A percentile compares a stretch with the other conserved stretches of the same genome.
phyloP scores from a whole-genome alignment of 2,888 invertebrate species.

The Lycocerus yunnanus region DNA sequence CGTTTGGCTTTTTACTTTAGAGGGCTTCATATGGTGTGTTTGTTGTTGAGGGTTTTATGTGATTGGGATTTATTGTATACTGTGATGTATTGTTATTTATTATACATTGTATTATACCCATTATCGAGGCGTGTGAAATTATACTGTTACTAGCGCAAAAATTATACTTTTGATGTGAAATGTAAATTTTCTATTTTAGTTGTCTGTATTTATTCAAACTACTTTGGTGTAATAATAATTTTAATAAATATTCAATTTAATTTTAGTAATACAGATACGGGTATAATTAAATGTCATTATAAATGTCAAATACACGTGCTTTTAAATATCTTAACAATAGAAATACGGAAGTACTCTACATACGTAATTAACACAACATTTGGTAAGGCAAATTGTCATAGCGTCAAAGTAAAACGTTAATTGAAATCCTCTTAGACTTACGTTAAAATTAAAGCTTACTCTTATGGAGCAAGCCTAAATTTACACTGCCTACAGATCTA shows the following conservation, averaged over 20 bases:
- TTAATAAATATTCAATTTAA: background rate
- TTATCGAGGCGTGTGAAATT: too few species aligned
- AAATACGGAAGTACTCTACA: slow-evolving; percentile 24
- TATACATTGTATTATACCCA: too few species aligned
- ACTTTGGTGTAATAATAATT: background rate
- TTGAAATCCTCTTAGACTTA: slow-evolving; percentile 22
- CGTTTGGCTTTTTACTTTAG: too few species aligned
- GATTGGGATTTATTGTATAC: too few species aligned
- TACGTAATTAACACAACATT: slow-evolving; percentile 27
- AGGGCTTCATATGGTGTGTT: too few species aligned
- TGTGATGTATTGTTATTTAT: too few species aligned
- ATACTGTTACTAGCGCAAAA: too few species aligned
- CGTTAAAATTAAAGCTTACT: slow-evolving; percentile 15
- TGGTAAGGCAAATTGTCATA: slow-evolving; percentile 23
- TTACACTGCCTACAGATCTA: background rate
- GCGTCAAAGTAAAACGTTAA: slow-evolving; percentile 27
- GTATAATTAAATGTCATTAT: slow-evolving; percentile 18
- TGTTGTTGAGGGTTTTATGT: too few species aligned
- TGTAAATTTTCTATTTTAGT: too few species aligned
- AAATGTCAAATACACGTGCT: slow-evolving; percentile 23
- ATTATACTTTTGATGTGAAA: too few species aligned
- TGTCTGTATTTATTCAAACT: background rate
- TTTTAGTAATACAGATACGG: background rate
- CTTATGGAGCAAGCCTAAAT: background rate
- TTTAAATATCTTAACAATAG: slow-evolving; percentile 16